These are phyloP conservation scores for Oostethus manadensis DNA, from an alignment of 2,113 vertebrate species.

Conservation along the genomic window DNA sequence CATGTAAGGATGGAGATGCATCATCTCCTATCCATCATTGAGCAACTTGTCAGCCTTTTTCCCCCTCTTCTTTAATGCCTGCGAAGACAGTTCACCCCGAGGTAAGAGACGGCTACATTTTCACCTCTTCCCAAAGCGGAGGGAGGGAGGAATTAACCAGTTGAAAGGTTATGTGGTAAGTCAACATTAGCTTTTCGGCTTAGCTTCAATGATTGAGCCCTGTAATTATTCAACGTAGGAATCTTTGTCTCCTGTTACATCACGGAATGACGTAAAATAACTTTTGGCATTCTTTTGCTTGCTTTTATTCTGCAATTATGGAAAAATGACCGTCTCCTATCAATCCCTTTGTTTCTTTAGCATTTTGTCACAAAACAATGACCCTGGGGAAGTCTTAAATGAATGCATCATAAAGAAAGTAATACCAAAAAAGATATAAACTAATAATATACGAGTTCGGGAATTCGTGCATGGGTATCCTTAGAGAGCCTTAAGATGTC, in stretches of 20 bases:
- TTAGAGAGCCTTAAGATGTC: too few species aligned
- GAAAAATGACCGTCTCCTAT: too few species aligned
- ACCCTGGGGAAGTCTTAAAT: too few species aligned
- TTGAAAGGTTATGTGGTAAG: slow-evolving; percentile 69
- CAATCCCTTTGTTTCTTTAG: too few species aligned
- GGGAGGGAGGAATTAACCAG: slow-evolving; percentile 55
- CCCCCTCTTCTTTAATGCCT: slow-evolving; percentile 45
- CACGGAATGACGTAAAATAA: too few species aligned
- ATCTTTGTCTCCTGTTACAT: slow-evolving; percentile 21
- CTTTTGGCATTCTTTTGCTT: too few species aligned
- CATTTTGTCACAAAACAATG: too few species aligned
- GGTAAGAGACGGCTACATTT: slow-evolving; percentile 61
- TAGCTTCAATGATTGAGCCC: slow-evolving; percentile 58
- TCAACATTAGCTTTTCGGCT: slow-evolving; percentile 69
- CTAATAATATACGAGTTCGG: too few species aligned
- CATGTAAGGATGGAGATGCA: slow-evolving; percentile 44
- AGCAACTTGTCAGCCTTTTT: slow-evolving; percentile 48
- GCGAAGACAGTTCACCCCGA: slow-evolving; percentile 66
- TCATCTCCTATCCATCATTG: slow-evolving; percentile 50
- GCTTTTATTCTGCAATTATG: too few species aligned
- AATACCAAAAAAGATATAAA: too few species aligned
- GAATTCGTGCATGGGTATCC: too few species aligned
- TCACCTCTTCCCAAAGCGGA: slow-evolving; percentile 62
- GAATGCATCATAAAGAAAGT: too few species aligned
- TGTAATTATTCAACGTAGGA: slow-evolving; percentile 59